Percentiles rank a stretch among this genome's conserved stretches.
phyloP scores from a whole-genome alignment of 1,140 invertebrate genomes.

The Sycobia sp. region DNA sequence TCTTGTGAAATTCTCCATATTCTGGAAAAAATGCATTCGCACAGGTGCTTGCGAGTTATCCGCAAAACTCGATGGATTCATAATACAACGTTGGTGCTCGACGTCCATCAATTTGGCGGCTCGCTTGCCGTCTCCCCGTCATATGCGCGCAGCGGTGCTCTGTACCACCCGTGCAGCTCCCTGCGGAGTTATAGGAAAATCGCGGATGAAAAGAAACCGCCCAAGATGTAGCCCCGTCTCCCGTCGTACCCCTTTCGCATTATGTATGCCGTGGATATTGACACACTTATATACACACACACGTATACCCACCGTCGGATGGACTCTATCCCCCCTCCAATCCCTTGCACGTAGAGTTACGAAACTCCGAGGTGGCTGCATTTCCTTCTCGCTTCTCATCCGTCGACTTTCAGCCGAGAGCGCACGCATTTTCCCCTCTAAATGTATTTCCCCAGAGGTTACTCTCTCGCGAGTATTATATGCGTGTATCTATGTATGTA shows the following conservation, averaged over 20 bases:
- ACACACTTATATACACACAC: conserved; percentile 22
- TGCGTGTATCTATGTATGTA: no score
- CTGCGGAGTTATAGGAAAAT: background rate
- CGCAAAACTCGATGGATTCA: no score
- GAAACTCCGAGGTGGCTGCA: background rate
- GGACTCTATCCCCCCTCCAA: no score
- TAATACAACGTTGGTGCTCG: no score
- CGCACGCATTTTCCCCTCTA: no score
- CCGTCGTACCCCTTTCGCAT: background rate
- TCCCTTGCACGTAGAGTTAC: background rate
- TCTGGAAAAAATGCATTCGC: background rate
- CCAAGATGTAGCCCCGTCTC: background rate
- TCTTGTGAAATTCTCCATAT: no score
- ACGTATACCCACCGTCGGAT: no score
- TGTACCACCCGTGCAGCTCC: background rate
- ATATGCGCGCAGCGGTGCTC: no score
- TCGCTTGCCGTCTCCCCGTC: no score
- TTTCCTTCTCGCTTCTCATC: conserved; percentile 1
- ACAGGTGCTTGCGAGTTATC: background rate
- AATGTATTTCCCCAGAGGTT: conserved; percentile 34
- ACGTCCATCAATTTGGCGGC: no score
- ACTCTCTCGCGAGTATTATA: conserved; percentile 24
- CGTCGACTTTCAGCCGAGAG: conserved; percentile 3
- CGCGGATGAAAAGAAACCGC: conserved; percentile 4
- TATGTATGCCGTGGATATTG: conserved; percentile 22